Base-by-base conservation (phyloP, 1,140 invertebrate genomes). In the Drosophila subobscura region DNA sequence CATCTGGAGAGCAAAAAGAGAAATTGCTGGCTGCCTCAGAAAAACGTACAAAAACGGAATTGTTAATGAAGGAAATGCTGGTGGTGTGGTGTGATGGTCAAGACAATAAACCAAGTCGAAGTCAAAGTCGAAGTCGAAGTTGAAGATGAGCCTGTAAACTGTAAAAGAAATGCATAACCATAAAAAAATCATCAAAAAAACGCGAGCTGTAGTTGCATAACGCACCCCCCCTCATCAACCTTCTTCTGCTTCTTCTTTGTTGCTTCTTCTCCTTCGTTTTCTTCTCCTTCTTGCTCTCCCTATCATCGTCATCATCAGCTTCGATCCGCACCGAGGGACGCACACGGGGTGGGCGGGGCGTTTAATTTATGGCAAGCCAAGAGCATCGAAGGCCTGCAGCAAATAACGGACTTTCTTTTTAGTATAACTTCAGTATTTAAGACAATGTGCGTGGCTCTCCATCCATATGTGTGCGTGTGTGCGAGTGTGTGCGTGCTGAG, bases 21-120 rank as follows among this genome's bases (percentile, higher is more conserved):
- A 85, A 84, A 84, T 79, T 84, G 57, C 40, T 67, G 42, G 57
- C 40, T 67, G 42, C 59, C 46, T 29, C 53, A 76, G 56, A 81
- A 77, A 81, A 78, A 33, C 63, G 56, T 51, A 72, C 71, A 56
- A 83, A 76, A 88, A 63, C 74, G 67, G 75, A 76, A 88, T 88
- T 16, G 84, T 79, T 88, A 88, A 88, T 88, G 84, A 89, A 89
- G 83, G 84, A 88, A 88, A 88, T 88, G 79, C 41, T 56, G 7
- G 23, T 49, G 41, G 20, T 10, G 8, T 37, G 10, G 33, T 37
- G 10, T 29, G 33, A 37, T 37, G 65, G 65, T 45, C 63, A 68
- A 68, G 65, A 55, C 65, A 68, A 68, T 68, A 68, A 68, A 68
- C 65, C 65, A 37, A 68, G 47, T 45, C 40, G 37, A 37, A 59